Conservation (phyloP, 2,888 invertebrate species). For the Antheraea assamensis region DNA sequence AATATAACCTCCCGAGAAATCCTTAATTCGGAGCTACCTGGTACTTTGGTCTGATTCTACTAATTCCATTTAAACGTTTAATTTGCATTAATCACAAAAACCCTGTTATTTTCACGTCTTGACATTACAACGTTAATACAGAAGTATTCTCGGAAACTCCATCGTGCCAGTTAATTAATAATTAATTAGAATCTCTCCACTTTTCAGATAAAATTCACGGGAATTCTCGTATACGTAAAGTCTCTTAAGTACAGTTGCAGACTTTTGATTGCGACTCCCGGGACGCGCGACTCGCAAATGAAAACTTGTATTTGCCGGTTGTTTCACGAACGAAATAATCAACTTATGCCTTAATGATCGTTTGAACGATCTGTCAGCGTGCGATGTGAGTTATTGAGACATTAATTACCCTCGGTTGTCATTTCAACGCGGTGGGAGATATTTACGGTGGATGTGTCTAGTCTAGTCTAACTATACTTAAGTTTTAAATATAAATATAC, state of each 20-base stretch:
- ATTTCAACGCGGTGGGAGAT: constrained; percentile 47
- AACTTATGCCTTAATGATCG: constrained; percentile 51
- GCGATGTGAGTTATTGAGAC: constrained; percentile 54
- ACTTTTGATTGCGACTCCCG: constrained; percentile 58
- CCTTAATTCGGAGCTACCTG: too few species aligned
- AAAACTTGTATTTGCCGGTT: constrained; percentile 42
- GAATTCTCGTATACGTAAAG: constrained; percentile 48
- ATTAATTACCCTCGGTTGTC: constrained; percentile 53
- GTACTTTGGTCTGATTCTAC: not conserved
- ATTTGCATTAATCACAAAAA: constrained; percentile 46
- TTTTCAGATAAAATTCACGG: constrained; percentile 34
- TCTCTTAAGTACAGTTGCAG: constrained; percentile 54
- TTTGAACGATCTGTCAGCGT: constrained; percentile 50
- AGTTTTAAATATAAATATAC: constrained; percentile 47
- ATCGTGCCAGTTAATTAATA: constrained; percentile 61
- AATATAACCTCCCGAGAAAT: too few species aligned
- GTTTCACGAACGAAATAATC: constrained; percentile 52
- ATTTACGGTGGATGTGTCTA: constrained; percentile 43
- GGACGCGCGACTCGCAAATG: constrained; percentile 30
- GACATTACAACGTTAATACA: constrained; percentile 44
- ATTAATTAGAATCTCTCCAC: constrained; percentile 57
- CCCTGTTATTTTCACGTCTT: constrained; percentile 47
- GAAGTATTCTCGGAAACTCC: constrained; percentile 30
- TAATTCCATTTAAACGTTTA: constrained; percentile 47
- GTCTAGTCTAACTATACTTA: constrained; percentile 33